phyloP scores from a whole-genome alignment of 2,888 invertebrate genomes.

The Parnassius mnemosyne region DNA sequence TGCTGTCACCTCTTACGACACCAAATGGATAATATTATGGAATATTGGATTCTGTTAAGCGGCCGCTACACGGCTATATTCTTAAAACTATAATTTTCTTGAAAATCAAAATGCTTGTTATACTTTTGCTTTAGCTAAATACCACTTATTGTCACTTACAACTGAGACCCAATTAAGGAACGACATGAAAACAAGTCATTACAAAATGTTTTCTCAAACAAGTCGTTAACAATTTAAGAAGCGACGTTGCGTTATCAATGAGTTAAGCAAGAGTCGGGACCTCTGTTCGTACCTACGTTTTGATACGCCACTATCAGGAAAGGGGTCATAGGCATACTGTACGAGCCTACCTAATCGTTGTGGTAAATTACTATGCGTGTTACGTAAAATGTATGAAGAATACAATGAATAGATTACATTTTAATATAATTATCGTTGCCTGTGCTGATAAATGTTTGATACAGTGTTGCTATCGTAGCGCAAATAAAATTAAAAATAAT shows the following conservation, averaged over 20 bases:
- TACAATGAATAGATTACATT: conserved; percentile 9
- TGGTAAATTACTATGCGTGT: conserved; percentile 14
- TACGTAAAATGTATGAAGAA: conserved; percentile 25
- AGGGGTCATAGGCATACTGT: conserved; percentile 40
- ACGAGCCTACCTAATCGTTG: conserved; percentile 31
- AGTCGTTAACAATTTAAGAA: conserved; percentile 31
- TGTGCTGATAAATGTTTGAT: conserved; percentile 5
- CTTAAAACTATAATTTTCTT: no score
- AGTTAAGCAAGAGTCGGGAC: conserved; percentile 52
- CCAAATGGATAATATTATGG: no score
- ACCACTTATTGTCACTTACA: not conserved
- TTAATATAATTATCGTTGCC: conserved; percentile 9
- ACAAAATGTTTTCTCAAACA: conserved; percentile 15
- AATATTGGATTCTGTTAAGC: no score
- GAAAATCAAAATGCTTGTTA: no score
- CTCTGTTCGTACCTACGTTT: conserved; percentile 44
- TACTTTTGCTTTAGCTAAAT: no score
- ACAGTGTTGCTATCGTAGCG: not conserved
- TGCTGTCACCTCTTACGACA: no score
- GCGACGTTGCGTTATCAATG: conserved; percentile 37
- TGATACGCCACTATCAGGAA: conserved; percentile 33
- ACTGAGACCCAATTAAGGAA: conserved; percentile 5
- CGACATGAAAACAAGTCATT: conserved; percentile 17
- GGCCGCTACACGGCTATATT: no score
- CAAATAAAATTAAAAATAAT: no score